Evolutionary conservation across 1,140 invertebrate species (phyloP), one percentile per base, ranked within the genome.

Genomic region (Aphis craccivora): DNA sequence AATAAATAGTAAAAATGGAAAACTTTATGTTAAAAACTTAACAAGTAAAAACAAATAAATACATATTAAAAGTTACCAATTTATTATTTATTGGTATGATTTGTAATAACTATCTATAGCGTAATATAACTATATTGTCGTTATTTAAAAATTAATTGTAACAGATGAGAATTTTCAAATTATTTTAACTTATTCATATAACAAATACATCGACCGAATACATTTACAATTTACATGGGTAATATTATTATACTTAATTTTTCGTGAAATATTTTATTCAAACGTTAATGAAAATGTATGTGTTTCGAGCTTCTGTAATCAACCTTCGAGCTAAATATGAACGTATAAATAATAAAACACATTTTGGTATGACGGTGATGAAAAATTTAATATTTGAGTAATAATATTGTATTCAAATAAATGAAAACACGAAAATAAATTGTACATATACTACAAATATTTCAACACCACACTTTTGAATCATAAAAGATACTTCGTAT

Each of bases 201-300:
- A 67, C 11, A n/a, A 76, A 67, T n/a, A 76, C n/a, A 76, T 76
- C n/a, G 4, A 76, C 60, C n/a, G 30, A 76, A n/a, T 76, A 18
- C 5, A 76, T 76, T n/a, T n/a, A 76, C 14, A 76, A 18, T 76
- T n/a, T 76, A 76, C 14, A 76, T 7, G 3, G 30, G 30, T n/a
- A 18, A 40, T 84, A 84, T 40, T 83, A 40, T 84, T 25, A 11
- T 40, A 25, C 23, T 84, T 84, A 43, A 84, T 84, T 84, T 43
- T 2, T 84, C 83, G 83, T 43, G 37, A 40, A 40, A 84, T 84
- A 84, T 84, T 84, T 84, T 84, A 84, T 84, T 84, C 23, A 84
- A 83, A 84, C 40, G 23, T 43, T 84, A 40, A 40, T 84, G 22
- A 40, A 40, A 40, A 84, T 84, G 2, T 43, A 84, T 40, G 81